Conservation (phyloP, 2,113 vertebrate genomes). For the Herpetotheres cachinnans region DNA sequence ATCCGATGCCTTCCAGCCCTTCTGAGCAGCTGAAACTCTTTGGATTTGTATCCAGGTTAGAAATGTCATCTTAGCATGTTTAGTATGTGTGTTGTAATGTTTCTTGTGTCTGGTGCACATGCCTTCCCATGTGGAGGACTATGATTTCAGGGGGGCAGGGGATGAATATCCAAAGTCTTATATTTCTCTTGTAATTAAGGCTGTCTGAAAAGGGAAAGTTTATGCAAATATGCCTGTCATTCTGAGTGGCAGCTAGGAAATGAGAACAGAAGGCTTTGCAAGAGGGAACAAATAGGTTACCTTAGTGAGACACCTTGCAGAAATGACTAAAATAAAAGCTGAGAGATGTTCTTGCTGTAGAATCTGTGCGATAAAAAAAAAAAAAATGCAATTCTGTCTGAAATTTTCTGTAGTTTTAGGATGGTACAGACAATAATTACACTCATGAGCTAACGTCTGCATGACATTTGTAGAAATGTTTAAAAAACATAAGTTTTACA, state of each 20-base stretch:
- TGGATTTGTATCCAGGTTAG: slow-evolving; percentile 92
- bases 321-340: background rate
- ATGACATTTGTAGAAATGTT: background rate
- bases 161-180: background rate
- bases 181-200: background rate
- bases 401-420: background rate
- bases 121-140: background rate
- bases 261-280: background rate
- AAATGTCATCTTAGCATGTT: background rate
- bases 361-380: background rate
- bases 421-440: background rate
- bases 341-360: background rate
- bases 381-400: background rate
- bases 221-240: background rate
- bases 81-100: background rate
- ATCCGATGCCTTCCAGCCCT: slow-evolving; percentile 74
- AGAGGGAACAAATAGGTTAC: background rate
- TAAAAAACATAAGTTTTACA: background rate
- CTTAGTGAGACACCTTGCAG: background rate
- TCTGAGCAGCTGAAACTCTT: slow-evolving; percentile 78
- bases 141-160: background rate
- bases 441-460: background rate
- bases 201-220: background rate
- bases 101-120: background rate
- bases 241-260: background rate